These are phyloP conservation scores for Myopa tessellatipennis DNA, from an alignment of 2,888 invertebrate species.

Conservation along the genomic window DNA sequence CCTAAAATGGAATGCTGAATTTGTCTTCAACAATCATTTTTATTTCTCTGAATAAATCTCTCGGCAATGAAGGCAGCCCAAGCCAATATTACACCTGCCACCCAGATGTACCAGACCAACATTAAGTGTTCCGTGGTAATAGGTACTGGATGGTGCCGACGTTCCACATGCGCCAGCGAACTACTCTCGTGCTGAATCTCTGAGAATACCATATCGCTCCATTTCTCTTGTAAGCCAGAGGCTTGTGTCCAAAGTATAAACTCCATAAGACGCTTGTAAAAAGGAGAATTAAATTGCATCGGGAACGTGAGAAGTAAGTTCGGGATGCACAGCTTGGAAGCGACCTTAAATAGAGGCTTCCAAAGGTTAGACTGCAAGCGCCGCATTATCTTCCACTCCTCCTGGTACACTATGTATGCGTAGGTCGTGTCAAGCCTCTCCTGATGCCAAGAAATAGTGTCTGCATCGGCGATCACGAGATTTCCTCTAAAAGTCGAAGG, in stretches of 20 bases:
- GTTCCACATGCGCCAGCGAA: constrained; percentile 31
- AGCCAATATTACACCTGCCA: constrained; percentile 34
- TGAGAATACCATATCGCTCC: constrained; percentile 46
- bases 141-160: constrained; percentile 37
- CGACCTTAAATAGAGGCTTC: constrained; percentile 50
- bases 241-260: constrained; percentile 46
- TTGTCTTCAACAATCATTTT: not conserved
- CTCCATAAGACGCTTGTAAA: constrained; percentile 49
- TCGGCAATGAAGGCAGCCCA: constrained; percentile 30
- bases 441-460: constrained; percentile 48
- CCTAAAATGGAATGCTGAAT: too few relatives aligned
- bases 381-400: constrained; percentile 53
- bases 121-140: constrained; percentile 46
- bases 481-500: constrained; percentile 41
- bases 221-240: constrained; percentile 43
- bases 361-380: constrained; percentile 45
- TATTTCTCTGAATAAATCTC: not conserved
- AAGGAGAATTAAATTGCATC: constrained; percentile 58
- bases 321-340: constrained; percentile 49
- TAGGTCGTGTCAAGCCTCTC: constrained; percentile 47
- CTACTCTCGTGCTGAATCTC: constrained; percentile 45
- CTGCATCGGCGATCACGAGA: constrained; percentile 47
- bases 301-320: constrained; percentile 56
- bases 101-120: constrained; percentile 41
- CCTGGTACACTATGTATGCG: constrained; percentile 59